Base-by-base conservation (phyloP, 2,113 vertebrate genomes). In the Plecturocebus donacophilus region DNA sequence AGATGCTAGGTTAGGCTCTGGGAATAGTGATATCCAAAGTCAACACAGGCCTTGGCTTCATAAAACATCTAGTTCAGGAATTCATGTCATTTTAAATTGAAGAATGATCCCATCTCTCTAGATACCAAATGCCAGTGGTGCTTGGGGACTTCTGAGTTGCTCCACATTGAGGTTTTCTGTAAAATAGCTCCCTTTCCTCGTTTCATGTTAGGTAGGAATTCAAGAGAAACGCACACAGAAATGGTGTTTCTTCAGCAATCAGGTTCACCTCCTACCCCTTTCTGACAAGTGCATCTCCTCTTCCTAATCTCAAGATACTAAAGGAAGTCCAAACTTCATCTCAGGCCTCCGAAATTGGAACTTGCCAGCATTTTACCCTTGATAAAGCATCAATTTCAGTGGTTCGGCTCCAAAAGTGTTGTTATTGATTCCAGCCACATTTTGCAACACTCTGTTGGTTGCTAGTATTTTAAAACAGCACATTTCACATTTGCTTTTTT, bases 351-450 rank as follows among this genome's bases (percentile, higher is more conserved):
- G 9, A 8, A 80, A 16, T 52, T 83, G 64, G 84, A 95, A 42
- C 52, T 54, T 92, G 91, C 54, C 52, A 45, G 83, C 38, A 56
- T 91, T 91, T 94, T 90, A 70, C 71, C 87, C 85, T 76, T 54
- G 88, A 91, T 85, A 96, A 94, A 92, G 84, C 85, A n/a, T 90
- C 64, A 4, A 21, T 92, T 61, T 85, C 94, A 82, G 54, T 93
- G 81, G 83, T 92, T 92, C 64, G 47, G 92, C 97, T 97, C 84
- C 87, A 82, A 42, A 96, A 83, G 58, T 45, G 45, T 76, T 87
- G 38, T 87, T 96, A 96, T 56, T 95, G 80, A 96, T 96, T 92
- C 90, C 94, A 97, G 90, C 81, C 94, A 61, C 90, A 56, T 96
- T 97, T 95, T 95, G 96, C 96, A 95, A 92, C 80, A 80, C 42